Percentiles rank a stretch among this genome's conserved stretches.
Conservation (phyloP, 2,888 invertebrate species). For the Microplitis manilae region DNA sequence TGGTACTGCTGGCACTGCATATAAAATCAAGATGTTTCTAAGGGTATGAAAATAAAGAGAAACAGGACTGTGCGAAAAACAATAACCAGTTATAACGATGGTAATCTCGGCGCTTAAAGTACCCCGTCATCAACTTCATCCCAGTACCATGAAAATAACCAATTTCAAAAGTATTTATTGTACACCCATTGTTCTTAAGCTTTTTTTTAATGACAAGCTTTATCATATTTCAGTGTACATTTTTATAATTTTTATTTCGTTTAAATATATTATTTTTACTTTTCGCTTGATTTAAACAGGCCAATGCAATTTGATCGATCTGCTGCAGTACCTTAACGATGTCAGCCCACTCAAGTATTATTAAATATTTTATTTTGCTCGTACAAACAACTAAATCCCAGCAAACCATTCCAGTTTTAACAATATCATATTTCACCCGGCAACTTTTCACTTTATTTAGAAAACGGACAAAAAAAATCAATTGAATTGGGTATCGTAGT, state of each 20-base stretch:
- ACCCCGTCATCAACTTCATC: constrained; percentile 58
- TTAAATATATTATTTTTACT: neutral
- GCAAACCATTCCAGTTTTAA: neutral
- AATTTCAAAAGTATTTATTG: constrained; percentile 66
- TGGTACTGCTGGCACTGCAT: neutral
- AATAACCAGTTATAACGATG: constrained; percentile 67
- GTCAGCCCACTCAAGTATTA: neutral
- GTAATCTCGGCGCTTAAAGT: constrained; percentile 68
- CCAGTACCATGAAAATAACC: constrained; percentile 61
- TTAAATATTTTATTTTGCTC: neutral
- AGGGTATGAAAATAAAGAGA: constrained; percentile 32
- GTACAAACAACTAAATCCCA: neutral
- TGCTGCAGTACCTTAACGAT: neutral
- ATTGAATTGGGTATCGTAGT: neutral
- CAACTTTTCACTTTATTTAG: neutral
- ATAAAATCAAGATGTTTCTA: constrained; percentile 35
- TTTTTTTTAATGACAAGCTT: constrained; percentile 47
- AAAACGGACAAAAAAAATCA: neutral
- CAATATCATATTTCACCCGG: neutral
- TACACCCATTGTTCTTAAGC: constrained; percentile 56
- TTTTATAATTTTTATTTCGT: too few species aligned
- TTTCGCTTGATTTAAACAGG: neutral
- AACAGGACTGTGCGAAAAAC: constrained; percentile 50
- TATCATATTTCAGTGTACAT: neutral
- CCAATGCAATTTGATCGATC: neutral